phyloP scores from a whole-genome alignment of 2,113 vertebrate genomes.

The Cairina moschata region DNA sequence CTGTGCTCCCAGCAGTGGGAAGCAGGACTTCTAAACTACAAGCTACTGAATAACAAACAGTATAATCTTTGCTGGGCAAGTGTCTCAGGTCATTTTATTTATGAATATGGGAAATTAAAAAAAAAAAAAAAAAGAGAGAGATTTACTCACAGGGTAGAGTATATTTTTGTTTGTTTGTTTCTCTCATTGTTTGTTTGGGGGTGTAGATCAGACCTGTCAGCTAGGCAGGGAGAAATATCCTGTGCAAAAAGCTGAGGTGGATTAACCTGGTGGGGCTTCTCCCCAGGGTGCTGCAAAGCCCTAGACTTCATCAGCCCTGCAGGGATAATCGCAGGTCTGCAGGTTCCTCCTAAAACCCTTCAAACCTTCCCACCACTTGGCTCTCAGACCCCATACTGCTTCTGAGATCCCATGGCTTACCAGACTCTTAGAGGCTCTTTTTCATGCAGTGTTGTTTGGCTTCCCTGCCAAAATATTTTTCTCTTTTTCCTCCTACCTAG shows the following conservation, averaged over 20 bases:
- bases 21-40: not conserved
- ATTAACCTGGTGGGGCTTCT: not conserved
- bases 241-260: not conserved
- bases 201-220: not conserved
- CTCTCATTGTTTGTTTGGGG: not conserved
- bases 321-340: not conserved
- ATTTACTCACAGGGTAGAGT: not conserved
- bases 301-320: not conserved
- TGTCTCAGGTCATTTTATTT: not conserved
- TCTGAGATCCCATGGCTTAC: not conserved
- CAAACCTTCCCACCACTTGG: not conserved
- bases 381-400: not conserved
- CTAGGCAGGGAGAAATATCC: not conserved
- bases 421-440: not conserved
- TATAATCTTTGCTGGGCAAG: not conserved
- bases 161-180: not conserved
- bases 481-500: not conserved
- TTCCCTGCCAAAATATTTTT: not conserved
- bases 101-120: not conserved
- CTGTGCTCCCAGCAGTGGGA: not conserved
- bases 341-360: not conserved
- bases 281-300: not conserved
- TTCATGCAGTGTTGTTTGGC: not conserved
- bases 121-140: not conserved
- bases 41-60: not conserved